Evolutionary conservation across 2,888 invertebrate species (phyloP).

Genomic region (Hyles lineata): DNA sequence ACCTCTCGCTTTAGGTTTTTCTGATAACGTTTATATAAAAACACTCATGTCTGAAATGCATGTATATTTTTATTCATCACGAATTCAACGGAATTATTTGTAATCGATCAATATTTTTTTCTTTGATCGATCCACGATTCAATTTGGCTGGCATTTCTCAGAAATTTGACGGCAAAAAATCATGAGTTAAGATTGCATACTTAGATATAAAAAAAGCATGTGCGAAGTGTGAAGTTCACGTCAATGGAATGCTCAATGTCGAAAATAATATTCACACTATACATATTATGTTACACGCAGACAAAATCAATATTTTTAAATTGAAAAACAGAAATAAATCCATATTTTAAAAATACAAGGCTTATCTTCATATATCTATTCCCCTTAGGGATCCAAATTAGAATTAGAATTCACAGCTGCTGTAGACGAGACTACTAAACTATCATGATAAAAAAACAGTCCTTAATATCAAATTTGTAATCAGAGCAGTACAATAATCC

Average conservation of each 20-base stretch:
- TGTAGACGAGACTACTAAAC: too few relatives aligned
- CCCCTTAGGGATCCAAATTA: too few relatives aligned
- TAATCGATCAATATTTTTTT: not conserved
- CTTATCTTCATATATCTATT: too few relatives aligned
- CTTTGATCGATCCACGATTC: not conserved
- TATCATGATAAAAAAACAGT: too few relatives aligned
- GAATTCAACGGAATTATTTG: not conserved
- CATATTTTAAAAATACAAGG: too few relatives aligned
- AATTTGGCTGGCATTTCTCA: not conserved
- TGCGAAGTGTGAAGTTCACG: not conserved
- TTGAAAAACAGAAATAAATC: too few relatives aligned
- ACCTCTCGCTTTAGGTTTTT: too few relatives aligned
- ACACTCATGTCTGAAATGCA: not conserved
- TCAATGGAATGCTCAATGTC: not conserved
- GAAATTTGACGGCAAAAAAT: not conserved
- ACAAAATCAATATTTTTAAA: too few relatives aligned
- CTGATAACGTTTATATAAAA: too few relatives aligned
- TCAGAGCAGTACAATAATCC: too few relatives aligned
- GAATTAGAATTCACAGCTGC: too few relatives aligned
- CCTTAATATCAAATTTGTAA: too few relatives aligned
- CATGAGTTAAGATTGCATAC: not conserved
- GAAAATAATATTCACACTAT: not conserved
- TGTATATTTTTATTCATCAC: not conserved
- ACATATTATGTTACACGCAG: not conserved
- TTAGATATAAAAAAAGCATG: not conserved